Percentiles rank a stretch among this genome's conserved stretches.
Evolutionary conservation across 2,797 vertebrate genomes (phyloP).

Genomic region (Valencia hispanica): DNA sequence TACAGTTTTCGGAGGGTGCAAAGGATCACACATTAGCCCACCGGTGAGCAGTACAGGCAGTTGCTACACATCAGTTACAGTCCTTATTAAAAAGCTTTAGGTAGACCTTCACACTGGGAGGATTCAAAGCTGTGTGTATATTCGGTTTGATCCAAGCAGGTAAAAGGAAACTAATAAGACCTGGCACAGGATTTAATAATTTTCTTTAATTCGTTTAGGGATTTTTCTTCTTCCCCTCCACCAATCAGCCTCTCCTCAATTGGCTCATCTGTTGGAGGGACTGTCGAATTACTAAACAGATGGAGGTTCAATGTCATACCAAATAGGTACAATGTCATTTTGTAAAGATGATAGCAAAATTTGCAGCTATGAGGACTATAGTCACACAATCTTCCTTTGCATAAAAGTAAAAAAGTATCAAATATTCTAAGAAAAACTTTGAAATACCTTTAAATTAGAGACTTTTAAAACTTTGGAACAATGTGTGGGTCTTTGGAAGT

Average conservation of each 20-base stretch:
- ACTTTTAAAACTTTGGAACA: not conserved
- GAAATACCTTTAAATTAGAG: not conserved
- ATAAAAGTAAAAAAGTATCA: not conserved
- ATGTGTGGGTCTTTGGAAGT: not conserved
- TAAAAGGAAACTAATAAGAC: conserved; percentile 45
- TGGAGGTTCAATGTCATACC: conserved; percentile 40
- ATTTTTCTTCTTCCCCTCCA: conserved; percentile 42
- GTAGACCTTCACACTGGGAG: conserved; percentile 24
- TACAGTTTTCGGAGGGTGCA: not conserved
- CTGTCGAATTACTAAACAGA: conserved; percentile 53
- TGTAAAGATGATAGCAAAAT: conserved; percentile 13
- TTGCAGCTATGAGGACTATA: conserved; percentile 4
- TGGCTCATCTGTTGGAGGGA: conserved; percentile 39
- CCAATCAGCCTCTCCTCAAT: conserved; percentile 47
- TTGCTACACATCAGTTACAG: not conserved
- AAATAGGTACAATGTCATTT: conserved; percentile 18
- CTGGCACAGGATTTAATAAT: conserved; percentile 53
- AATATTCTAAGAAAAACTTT: not conserved
- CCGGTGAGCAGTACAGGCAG: conserved; percentile 70
- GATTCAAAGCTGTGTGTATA: conserved; percentile 39
- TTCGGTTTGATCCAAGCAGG: conserved; percentile 26
- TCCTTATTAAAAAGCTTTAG: conserved; percentile 24
- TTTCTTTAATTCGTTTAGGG: conserved; percentile 47
- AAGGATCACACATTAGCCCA: conserved; percentile 42
- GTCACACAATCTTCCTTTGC: not conserved